These are phyloP conservation scores for Bombus haemorrhoidalis DNA, from an alignment of 1,140 invertebrate species.

Conservation along the genomic window DNA sequence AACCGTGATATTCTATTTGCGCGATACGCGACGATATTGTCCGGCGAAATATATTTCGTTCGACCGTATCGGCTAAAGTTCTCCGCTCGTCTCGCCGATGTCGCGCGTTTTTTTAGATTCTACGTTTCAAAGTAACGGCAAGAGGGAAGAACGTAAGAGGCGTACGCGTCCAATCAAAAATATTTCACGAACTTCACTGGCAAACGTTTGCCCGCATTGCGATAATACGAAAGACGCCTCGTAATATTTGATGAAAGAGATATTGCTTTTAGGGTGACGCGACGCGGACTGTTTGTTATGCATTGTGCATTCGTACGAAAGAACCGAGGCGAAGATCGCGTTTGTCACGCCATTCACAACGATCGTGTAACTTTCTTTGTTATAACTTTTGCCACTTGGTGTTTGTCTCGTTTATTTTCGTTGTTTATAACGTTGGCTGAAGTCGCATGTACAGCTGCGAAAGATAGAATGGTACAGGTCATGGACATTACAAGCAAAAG, in stretches of 20 bases:
- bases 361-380: not conserved
- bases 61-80: not conserved
- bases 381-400: not conserved
- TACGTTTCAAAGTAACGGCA: not conserved
- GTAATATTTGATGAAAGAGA: not conserved
- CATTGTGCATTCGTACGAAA: too few relatives aligned
- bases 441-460: too few relatives aligned
- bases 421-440: not conserved
- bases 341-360: too few relatives aligned
- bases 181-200: not conserved
- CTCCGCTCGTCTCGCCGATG: not conserved
- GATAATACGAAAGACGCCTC: too few relatives aligned
- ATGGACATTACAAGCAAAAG: too few relatives aligned
- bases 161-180: not conserved
- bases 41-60: not conserved
- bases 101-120: not conserved
- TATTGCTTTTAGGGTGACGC: not conserved
- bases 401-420: not conserved
- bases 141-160: not conserved
- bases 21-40: not conserved
- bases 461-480: too few relatives aligned
- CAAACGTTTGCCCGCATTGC: not conserved
- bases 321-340: too few relatives aligned
- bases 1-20: slow-evolving; percentile 5
- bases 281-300: too few relatives aligned